Evolutionary conservation across 2,888 invertebrate species (phyloP), one percentile per base, ranked within the genome.

Genomic region (Calameuta filiformis): DNA sequence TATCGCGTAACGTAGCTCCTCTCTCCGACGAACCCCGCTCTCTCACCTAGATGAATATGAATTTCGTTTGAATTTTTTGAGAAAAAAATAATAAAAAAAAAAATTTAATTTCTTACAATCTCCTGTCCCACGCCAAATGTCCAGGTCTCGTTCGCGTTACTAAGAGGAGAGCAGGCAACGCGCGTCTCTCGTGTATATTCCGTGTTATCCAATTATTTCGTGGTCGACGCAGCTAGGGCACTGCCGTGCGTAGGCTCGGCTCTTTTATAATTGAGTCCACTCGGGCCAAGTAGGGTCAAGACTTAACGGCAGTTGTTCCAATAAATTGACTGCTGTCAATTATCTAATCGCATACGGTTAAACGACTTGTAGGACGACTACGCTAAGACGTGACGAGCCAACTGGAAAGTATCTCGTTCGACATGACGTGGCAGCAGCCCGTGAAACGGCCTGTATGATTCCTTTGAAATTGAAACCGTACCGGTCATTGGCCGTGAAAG

Each of bases 261-360:
- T 80, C 76, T 80, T 71, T 77, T 71, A 80, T 86, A 86, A 87
- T 86, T 87, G 86, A 87, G 87, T 86, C 86, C 84, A 85, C 83
- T 85, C 83, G 83, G 84, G 83, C 12, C 84, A 83, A 84, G 80
- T 80, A 82, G 83, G 81, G 83, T 83, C 80, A 84, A 82, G 81
- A 82, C 84, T 82, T 79, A 81, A 82, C 82, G 79, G 78, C 80
- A 79, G 80, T 84, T 83, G 84, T 79, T 84, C 81, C 82, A 83
- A 85, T 85, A 83, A 85, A 82, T 81, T 83, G 80, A 80, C 79
- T 79, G 77, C 77, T 81, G 80, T 81, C 82, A 83, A 83, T 83
- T 83, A 83, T 81, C 80, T 81, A 77, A 81, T 82, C 79, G 78
- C 77, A 81, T 79, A 78, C 76, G 75, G 79, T 75, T 79, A 80